Evolutionary conservation across 2,888 invertebrate species (phyloP), one percentile per base, ranked within the genome.

Genomic region (Aphelenchoides bicaudatus): DNA sequence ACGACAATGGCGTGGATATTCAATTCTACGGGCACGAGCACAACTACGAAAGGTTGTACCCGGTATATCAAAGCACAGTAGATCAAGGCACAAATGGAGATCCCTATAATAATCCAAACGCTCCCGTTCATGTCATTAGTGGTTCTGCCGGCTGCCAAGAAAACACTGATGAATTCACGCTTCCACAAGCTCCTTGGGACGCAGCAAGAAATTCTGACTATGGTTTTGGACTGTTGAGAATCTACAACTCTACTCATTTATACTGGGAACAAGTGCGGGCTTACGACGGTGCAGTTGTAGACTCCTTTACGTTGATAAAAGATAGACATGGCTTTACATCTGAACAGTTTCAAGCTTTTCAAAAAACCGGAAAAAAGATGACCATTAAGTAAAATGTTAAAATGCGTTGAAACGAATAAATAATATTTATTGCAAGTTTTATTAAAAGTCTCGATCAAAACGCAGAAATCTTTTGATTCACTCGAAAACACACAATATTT

Each of bases 11-110:
- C 47, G 96, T 98, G 21, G 96, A 98, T 83, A 80, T 96, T 55
- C 87, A 87, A 78, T 83, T 98, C 48, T 94, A 92, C 90, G 96
- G 94, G 0, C 96, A 98, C 80, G 94, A 98, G 80, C 96, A 98
- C 82, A 58, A 90, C 31, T 98, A 96, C 80, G 96, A 96, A 82
- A 84, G 98, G 54, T 83, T 91, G 58, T 96, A 90, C 88, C 96
- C 96, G 1, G 85, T 94, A 61, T 96, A 89, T 82, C 86, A 96
- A 81, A 85, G 87, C 71, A 84, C 79, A 65, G 83, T 86, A 2
- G 83, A 83, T 72, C 87, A 87, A 29, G 49, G 62, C 27, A 68
- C 56, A 10, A 81, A 82, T 10, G 80, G 82, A 19, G n/a, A n/a
- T 21, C 88, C 88, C 0, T 88, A 88, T 77, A 34, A 34, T 4